phyloP scores from a whole-genome alignment of 2,113 vertebrate species.

The Pterophyllum scalare region DNA sequence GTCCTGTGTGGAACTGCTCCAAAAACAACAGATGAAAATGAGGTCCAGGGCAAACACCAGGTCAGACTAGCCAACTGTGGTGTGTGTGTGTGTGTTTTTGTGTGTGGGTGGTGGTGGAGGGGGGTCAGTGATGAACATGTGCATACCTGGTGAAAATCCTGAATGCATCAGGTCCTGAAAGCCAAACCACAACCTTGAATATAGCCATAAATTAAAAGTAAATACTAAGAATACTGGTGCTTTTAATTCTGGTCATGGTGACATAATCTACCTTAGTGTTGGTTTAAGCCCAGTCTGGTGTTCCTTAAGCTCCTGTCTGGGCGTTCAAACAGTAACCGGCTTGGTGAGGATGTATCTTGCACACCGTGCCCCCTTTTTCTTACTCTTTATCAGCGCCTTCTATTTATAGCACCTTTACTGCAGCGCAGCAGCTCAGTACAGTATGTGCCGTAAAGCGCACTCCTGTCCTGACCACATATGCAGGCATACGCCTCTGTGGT shows the following conservation, averaged over 20 bases:
- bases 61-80: no score
- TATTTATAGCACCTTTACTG: slow-evolving; percentile 76
- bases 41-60: no score
- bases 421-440: slow-evolving; percentile 65
- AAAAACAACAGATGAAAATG: neutral
- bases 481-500: slow-evolving; percentile 41
- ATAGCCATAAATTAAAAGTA: slow-evolving; percentile 23
- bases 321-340: slow-evolving; percentile 48
- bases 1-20: neutral
- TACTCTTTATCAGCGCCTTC: slow-evolving; percentile 71
- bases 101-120: no score
- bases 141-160: no score
- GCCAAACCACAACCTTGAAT: neutral
- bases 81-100: no score
- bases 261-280: neutral
- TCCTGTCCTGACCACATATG: slow-evolving; percentile 59
- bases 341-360: slow-evolving; percentile 52
- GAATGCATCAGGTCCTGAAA: neutral
- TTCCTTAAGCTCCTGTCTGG: slow-evolving; percentile 24
- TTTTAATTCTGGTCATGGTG: neutral
- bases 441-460: slow-evolving; percentile 68
- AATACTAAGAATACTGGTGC: neutral
- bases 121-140: no score
- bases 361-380: slow-evolving; percentile 34
- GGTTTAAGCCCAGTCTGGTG: slow-evolving; percentile 15